Base-by-base conservation (phyloP, 1,140 invertebrate species). In the Danaus plexippus region DNA sequence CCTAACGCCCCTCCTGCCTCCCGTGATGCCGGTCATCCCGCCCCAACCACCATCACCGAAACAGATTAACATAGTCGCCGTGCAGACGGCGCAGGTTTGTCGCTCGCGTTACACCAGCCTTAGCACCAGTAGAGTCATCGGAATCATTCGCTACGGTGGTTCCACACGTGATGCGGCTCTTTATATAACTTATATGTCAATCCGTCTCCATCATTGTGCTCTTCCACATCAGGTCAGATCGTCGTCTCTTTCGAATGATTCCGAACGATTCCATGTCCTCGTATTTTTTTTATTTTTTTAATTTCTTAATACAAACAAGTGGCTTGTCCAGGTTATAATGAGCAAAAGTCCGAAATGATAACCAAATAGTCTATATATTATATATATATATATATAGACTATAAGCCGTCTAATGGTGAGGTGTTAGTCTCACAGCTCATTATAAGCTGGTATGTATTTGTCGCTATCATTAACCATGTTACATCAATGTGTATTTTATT, bases 1-100 rank as follows among this genome's bases (percentile, higher is more conserved):
- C n/a, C 67, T 80, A 51, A 77, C 77, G 50, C 66, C 71, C 41
- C 68, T 80, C 22, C 67, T 77, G 69, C 75, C 76, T 53, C 77
- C 77, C 56, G 71, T 66, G 66, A 63, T 75, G 59, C 66, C 69
- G 43, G n/a, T 70, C 22, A 49, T 64, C 47, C 64, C 55, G 50
- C 55, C 69, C 41, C 63, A 63, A 42, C 57, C 70, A 45, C 52
- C 63, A 41, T 61, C 64, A 47, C 62, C 66, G 49, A 74, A 63
- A 62, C 54, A 62, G 44, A 60, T 73, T 64, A 80, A 64, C 63
- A 63, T 73, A 53, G 15, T 15, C 15, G 49, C 68, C 55, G 61
- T 71, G 61, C 69, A 70, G 44, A 18, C 61, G 43, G 51, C 65
- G 50, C 75, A 80, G 77, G 77, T 80, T 76, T 68, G 73, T 75